Conservation (phyloP, 2,888 invertebrate genomes). For the Tuberolachnus salignus region DNA sequence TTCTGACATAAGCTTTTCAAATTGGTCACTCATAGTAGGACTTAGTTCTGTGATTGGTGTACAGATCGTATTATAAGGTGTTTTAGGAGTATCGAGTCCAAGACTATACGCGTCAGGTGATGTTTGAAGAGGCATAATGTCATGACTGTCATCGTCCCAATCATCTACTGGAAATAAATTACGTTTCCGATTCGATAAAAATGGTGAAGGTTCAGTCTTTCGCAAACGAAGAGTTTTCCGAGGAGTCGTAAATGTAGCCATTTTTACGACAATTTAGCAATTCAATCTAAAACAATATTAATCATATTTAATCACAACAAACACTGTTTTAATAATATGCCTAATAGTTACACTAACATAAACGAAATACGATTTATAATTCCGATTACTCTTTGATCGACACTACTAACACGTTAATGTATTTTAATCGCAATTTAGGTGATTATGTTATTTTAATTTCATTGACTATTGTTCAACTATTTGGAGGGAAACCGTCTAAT, state of each 20-base stretch:
- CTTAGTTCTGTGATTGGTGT: conserved; percentile 50
- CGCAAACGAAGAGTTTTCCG: conserved; percentile 45
- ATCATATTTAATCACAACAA: neutral
- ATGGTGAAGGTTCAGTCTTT: conserved; percentile 60
- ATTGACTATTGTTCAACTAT: too few relatives aligned
- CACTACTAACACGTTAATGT: too few relatives aligned
- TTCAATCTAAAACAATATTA: conserved; percentile 26
- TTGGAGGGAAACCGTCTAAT: too few relatives aligned
- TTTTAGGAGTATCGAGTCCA: conserved; percentile 16
- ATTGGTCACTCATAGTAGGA: conserved; percentile 50
- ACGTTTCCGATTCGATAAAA: conserved; percentile 42
- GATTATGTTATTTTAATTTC: too few relatives aligned
- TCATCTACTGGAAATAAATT: conserved; percentile 50
- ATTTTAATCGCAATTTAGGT: too few relatives aligned
- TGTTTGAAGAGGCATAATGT: conserved; percentile 39
- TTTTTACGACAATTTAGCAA: too few relatives aligned
- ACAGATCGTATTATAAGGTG: conserved; percentile 10
- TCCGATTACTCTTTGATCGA: too few relatives aligned
- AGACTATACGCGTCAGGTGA: conserved; percentile 31
- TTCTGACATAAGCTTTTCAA: conserved; percentile 50
- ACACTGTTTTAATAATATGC: too few relatives aligned
- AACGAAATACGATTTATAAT: too few relatives aligned
- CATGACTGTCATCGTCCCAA: conserved; percentile 51
- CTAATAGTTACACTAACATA: too few relatives aligned
- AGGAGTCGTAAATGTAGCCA: conserved; percentile 46